These are phyloP conservation scores for Eupleurogrammus muticus DNA, from an alignment of 2,797 vertebrate genomes.

Conservation along the genomic window DNA sequence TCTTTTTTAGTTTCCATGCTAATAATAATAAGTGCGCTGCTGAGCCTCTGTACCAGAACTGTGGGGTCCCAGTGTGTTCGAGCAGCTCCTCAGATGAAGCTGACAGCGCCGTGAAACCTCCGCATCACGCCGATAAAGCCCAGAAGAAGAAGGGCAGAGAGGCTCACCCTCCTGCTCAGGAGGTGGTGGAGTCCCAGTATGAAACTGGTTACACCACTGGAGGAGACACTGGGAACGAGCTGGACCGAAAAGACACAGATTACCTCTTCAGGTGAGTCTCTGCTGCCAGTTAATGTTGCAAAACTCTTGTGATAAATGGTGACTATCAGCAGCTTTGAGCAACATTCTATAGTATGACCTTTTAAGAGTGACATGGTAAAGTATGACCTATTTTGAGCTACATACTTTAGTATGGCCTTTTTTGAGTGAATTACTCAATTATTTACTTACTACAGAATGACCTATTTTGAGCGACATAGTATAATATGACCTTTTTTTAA, in stretches of 20 bases:
- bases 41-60: slow-evolving; percentile 58
- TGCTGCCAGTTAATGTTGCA: neutral
- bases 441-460: too few relatives aligned
- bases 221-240: slow-evolving; percentile 83
- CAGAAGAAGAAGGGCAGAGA: slow-evolving; percentile 27
- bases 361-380: too few relatives aligned
- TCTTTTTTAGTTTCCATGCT: slow-evolving; percentile 34
- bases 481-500: too few relatives aligned
- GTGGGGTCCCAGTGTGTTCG: slow-evolving; percentile 36
- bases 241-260: slow-evolving; percentile 74
- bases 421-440: too few relatives aligned
- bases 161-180: slow-evolving; percentile 41
- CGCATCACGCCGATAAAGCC: slow-evolving; percentile 35
- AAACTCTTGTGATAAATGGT: neutral
- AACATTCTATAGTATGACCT: too few relatives aligned
- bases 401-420: too few relatives aligned
- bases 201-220: slow-evolving; percentile 89
- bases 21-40: slow-evolving; percentile 30
- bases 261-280: slow-evolving; percentile 67
- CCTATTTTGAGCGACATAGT: too few relatives aligned
- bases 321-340: neutral
- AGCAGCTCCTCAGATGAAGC: slow-evolving; percentile 73
- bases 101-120: slow-evolving; percentile 43
- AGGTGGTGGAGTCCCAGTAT: slow-evolving; percentile 80
- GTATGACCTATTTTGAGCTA: too few relatives aligned